A percentile compares a stretch with the other conserved stretches of the same genome.
Evolutionary conservation across 1,140 invertebrate species (phyloP).

Genomic region (Pachyrhynchus sulphureomaculatus): DNA sequence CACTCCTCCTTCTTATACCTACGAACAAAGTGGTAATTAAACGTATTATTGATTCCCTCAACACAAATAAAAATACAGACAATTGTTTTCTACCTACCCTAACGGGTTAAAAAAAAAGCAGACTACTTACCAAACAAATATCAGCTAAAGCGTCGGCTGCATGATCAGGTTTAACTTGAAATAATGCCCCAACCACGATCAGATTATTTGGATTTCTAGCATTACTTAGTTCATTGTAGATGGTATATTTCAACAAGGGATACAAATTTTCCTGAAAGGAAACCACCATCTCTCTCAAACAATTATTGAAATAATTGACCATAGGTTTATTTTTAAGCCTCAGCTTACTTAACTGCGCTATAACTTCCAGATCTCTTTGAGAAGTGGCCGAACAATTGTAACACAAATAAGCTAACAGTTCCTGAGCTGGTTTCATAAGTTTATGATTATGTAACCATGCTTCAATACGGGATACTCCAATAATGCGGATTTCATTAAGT

Average conservation of each 20-base stretch:
- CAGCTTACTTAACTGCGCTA: conserved; percentile 87
- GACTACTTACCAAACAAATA: conserved; percentile 66
- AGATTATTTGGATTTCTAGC: conserved; percentile 93
- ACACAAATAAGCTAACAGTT: conserved; percentile 90
- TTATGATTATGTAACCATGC: conserved; percentile 96
- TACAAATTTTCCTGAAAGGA: conserved; percentile 80
- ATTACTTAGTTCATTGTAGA: conserved; percentile 93
- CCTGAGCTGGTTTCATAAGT: conserved; percentile 85
- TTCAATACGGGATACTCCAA: conserved; percentile 82
- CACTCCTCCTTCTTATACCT: no score
- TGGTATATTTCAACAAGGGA: conserved; percentile 86
- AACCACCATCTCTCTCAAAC: conserved; percentile 77
- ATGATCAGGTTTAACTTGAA: conserved; percentile 75
- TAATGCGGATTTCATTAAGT: conserved; percentile 79
- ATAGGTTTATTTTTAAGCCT: conserved; percentile 91
- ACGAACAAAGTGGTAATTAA: no score
- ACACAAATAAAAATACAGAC: no score
- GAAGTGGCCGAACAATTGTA: conserved; percentile 82
- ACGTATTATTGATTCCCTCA: no score
- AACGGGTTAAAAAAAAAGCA: no score
- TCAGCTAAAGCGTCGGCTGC: conserved; percentile 78
- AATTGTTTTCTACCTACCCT: no score
- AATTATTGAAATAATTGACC: conserved; percentile 83
- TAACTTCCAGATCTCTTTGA: conserved; percentile 83
- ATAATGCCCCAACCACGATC: conserved; percentile 80